These are phyloP conservation scores for Melinaea marsaeus DNA, from an alignment of 2,888 invertebrate species.

Conservation along the genomic window DNA sequence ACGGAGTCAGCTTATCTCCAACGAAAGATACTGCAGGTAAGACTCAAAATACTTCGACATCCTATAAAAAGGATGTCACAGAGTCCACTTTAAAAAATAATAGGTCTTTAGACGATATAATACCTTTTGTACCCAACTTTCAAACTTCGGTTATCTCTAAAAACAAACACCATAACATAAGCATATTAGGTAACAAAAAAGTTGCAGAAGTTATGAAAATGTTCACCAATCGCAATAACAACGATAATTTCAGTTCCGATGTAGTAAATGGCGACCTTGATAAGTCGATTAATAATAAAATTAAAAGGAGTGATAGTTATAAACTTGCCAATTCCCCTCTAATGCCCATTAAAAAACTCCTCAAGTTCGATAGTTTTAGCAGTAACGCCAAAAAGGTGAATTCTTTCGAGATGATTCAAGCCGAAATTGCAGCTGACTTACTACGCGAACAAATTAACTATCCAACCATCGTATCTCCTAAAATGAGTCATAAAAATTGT, in stretches of 20 bases:
- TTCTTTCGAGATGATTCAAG: constrained; percentile 78
- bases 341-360: constrained; percentile 80
- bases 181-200: constrained; percentile 60
- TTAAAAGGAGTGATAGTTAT: constrained; percentile 91
- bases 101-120: constrained; percentile 49
- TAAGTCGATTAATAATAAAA: constrained; percentile 64
- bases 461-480: constrained; percentile 81
- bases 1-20: constrained; percentile 78
- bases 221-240: constrained; percentile 61
- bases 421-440: constrained; percentile 79
- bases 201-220: constrained; percentile 71
- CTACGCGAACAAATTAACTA: constrained; percentile 84
- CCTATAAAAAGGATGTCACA: constrained; percentile 38
- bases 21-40: constrained; percentile 85
- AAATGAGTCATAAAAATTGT: constrained; percentile 58
- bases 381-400: constrained; percentile 66
- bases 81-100: constrained; percentile 45
- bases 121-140: constrained; percentile 69
- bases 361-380: constrained; percentile 72
- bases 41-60: constrained; percentile 42
- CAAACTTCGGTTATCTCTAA: constrained; percentile 68
- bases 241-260: constrained; percentile 37
- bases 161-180: constrained; percentile 53
- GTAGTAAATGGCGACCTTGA: constrained; percentile 37
- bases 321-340: constrained; percentile 87